Base-by-base conservation (phyloP, 2,888 invertebrate genomes). In the Chouioia cunea region DNA sequence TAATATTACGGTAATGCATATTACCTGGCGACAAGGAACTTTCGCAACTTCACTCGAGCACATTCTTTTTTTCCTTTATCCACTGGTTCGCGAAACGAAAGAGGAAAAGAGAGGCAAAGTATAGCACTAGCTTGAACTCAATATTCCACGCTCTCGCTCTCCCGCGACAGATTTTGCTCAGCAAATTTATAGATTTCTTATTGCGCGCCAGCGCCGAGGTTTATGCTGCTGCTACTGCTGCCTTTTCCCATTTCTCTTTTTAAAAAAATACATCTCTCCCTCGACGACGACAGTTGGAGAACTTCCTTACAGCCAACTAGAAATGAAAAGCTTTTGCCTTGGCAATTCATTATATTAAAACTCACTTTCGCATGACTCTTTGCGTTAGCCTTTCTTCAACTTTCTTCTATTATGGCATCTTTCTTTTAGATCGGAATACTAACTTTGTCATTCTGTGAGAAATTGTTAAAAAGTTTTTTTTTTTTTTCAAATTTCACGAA, bases 131-230 rank as follows among this genome's bases (percentile, higher is more conserved):
- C 22, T n/a, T 73, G 74, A 73, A 76, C 77, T 81, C 81, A 77
- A 80, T 81, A 79, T 81, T 80, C 80, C 76, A 77, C 76, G 79
- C 78, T 79, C 14, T 36, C 15, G 22, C 73, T 74, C 77, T 79
- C 57, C 75, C 76, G 76, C 75, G 78, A 79, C 80, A 80, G 80
- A 81, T 81, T 80, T 36, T 76, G 77, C 75, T 70, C 56, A 77
- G 77, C 75, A 78, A 81, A 81, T 81, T 81, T 81, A 81, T 81
- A 78, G 81, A 81, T 77, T 76, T 78, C 75, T 76, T 76, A 76
- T 77, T 76, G 66, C 71, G 71, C 52, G 68, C n/a, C 23, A 27
- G 50, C 48, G 50, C 56, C 46, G 14, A 43, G 15, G 57, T 23
- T 15, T 43, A 15, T 27, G 8, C 56, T n/a, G 15, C 27, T 16